These are phyloP conservation scores for Protonemura montana DNA, from an alignment of 2,888 invertebrate genomes.

Conservation along the genomic window DNA sequence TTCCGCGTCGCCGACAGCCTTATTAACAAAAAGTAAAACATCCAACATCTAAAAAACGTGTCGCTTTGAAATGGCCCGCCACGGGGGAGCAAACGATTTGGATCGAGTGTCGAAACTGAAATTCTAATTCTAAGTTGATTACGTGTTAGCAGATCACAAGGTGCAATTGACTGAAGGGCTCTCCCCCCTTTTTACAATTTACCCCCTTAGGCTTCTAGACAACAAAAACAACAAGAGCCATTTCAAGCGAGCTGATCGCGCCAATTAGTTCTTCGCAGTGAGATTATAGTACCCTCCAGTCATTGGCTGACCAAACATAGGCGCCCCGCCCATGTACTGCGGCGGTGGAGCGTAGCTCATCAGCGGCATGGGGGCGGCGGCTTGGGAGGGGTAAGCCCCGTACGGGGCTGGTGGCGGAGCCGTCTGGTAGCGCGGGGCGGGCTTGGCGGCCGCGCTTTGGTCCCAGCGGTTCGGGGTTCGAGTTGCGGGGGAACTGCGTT, in stretches of 20 bases:
- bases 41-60: neutral
- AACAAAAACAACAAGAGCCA: neutral
- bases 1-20: neutral
- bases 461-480: slow-evolving; percentile 40
- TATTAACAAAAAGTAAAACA: neutral
- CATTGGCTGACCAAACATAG: neutral
- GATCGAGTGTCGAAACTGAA: neutral
- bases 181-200: neutral
- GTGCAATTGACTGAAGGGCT: neutral
- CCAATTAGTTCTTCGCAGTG: slow-evolving; percentile 25
- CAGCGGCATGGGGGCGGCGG: slow-evolving; percentile 41
- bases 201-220: neutral
- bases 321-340: neutral
- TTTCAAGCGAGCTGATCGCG: neutral
- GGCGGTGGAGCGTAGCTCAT: slow-evolving; percentile 24
- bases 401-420: slow-evolving; percentile 21
- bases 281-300: slow-evolving; percentile 16
- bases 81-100: neutral
- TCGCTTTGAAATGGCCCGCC: neutral
- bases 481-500: slow-evolving; percentile 42
- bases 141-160: neutral
- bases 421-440: slow-evolving; percentile 42
- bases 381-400: slow-evolving; percentile 31
- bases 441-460: slow-evolving; percentile 44
- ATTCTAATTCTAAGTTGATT: neutral